Evolutionary conservation across 2,113 vertebrate genomes (phyloP), one percentile per base, ranked within the genome.

Genomic region (Brachyhypopomus gauderio): DNA sequence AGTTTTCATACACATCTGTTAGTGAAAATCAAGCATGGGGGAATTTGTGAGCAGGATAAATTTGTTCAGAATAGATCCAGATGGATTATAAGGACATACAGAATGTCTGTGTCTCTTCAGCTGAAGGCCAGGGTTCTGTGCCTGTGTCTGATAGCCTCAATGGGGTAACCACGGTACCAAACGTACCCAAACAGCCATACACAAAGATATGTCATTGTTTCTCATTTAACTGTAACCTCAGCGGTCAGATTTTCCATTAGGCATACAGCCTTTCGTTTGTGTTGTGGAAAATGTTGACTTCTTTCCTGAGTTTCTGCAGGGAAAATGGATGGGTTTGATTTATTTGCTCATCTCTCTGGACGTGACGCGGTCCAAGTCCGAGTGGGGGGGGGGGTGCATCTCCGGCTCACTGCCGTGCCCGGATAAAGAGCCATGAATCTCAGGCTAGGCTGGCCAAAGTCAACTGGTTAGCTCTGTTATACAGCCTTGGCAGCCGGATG

Each of bases 401-500:
- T 76, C 77, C 80, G 72, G 64, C 80, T 85, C 48, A 76, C 72
- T 66, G 59, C 77, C 59, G 60, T 80, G 78, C 74, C 74, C 74
- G 11, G 66, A 77, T 63, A 36, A 82, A 82, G 77, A 77, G 74
- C 80, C 77, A 85, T 79, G 84, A 82, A 85, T 85, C 80, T 85
- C 59, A 64, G 71, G 72, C 77, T 77, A 56, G 74, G 77, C 78
- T 77, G 84, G 84, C 76, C 84, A 85, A 85, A 83, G 77, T 85
- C 84, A 85, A 77, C 84, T 85, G 80, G 80, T 85, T 83, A 83
- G 71, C 78, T 82, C 80, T 83, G 80, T 83, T 85, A 67, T 82
- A 81, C 79, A 85, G 84, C 69, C 80, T 82, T 82, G 80, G 76
- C 80, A 82, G 75, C 36, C 36, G 71, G 25, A 71, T 72, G 76